Evolutionary conservation across 2,113 vertebrate species (phyloP).

Genomic region (Zosterops hypoxanthus): DNA sequence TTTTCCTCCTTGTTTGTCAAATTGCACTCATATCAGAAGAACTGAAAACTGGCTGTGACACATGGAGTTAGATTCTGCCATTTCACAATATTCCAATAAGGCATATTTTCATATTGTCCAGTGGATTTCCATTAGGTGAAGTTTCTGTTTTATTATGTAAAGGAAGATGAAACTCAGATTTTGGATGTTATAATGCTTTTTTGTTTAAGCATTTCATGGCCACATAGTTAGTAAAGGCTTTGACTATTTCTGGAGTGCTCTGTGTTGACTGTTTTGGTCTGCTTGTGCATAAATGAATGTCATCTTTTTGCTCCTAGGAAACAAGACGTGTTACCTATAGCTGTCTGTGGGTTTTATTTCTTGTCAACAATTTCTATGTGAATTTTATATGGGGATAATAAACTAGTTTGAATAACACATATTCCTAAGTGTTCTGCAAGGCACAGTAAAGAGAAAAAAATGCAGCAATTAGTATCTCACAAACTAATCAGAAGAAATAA

Average conservation of each 20-base stretch:
- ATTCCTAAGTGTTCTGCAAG: constrained; percentile 35
- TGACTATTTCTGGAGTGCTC: not conserved
- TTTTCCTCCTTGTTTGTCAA: not conserved
- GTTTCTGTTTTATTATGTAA: not conserved
- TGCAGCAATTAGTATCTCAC: not conserved
- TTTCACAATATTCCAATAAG: not conserved
- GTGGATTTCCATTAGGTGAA: not conserved
- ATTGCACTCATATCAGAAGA: not conserved
- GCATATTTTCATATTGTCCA: not conserved
- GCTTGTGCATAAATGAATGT: not conserved
- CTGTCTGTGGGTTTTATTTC: not conserved
- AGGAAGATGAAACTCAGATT: not conserved
- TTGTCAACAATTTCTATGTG: constrained; percentile 31
- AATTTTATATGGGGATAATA: constrained; percentile 35
- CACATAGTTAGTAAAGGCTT: not conserved
- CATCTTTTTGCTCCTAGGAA: not conserved
- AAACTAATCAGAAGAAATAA: constrained; percentile 54
- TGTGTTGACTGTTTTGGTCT: not conserved
- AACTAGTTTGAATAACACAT: not conserved
- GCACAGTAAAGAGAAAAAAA: constrained; percentile 1
- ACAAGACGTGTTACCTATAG: not conserved
- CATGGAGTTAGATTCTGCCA: not conserved
- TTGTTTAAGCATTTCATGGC: not conserved
- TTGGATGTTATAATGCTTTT: not conserved
- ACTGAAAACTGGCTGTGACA: not conserved